Base-by-base conservation (phyloP, 2,113 vertebrate genomes). In the Leptosomus discolor region DNA sequence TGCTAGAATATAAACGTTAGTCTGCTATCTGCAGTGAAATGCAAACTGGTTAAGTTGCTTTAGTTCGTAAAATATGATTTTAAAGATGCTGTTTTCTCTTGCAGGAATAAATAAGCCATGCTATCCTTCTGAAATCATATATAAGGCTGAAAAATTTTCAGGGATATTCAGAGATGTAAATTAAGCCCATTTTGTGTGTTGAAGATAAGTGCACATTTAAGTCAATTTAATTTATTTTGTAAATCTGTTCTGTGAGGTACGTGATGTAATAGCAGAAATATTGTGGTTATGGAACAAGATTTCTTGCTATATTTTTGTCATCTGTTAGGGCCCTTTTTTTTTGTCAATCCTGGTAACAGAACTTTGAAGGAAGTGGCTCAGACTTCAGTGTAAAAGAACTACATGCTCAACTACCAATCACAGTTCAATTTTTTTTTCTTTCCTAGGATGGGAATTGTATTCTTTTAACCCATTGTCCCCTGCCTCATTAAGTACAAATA, bases 381-480 rank as follows among this genome's bases (percentile, higher is more conserved):
- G 23, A 70, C 14, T 74, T 86, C 39, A 80, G 6, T 24, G 36
- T 88, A 84, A 63, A 69, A 86, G 18, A 70, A 12, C 54, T 65
- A 50, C 23, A 63, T 23, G 15, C 18, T 56, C 4, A 9, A 53
- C 39, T 90, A 36, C 48, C 37, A 63, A 29, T 51, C 75, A 45
- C 30, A 51, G 58, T 65, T 91, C 48, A 24, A 29, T 60, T 54
- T 50, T 77, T 45, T 63, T 65, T 68, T 53, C 48, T 92, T 67
- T 73, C 8, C 68, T 74, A 45, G 27, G 30, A 67, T 91, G 70
- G 65, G 76, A 95, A 94, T 95, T 97, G 70, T 77, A 43, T 94
- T 97, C 90, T 96, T 97, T 97, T 97, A 97, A 96, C 88, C 67
- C 79, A n/a, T 95, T 92, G 90, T 97, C 51, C 95, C 30, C 56